These are phyloP conservation scores for Diabrotica virgifera DNA, from an alignment of 1,140 invertebrate genomes.

Conservation along the genomic window DNA sequence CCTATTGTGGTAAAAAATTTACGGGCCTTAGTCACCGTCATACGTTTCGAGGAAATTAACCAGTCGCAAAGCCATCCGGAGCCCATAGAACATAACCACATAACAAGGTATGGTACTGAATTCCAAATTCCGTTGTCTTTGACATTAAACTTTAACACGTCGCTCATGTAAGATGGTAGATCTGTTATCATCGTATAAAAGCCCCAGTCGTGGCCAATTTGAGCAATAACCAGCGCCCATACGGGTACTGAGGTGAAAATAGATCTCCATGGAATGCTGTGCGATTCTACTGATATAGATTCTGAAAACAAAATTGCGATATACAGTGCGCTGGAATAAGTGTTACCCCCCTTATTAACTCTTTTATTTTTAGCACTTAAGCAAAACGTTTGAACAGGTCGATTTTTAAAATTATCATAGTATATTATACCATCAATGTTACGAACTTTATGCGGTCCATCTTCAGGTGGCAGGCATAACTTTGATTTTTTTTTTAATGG, in stretches of 20 bases:
- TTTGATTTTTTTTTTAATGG: no score
- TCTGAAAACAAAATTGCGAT: no score
- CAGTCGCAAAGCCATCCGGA: slow-evolving; percentile 67
- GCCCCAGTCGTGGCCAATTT: slow-evolving; percentile 86
- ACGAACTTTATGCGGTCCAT: no score
- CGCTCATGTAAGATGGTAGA: slow-evolving; percentile 88
- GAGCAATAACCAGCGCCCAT: slow-evolving; percentile 69
- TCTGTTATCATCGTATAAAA: slow-evolving; percentile 92
- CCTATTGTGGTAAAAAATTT: slow-evolving; percentile 73
- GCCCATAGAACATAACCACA: slow-evolving; percentile 70
- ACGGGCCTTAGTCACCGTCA: slow-evolving; percentile 60
- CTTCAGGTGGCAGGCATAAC: no score
- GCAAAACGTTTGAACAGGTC: no score
- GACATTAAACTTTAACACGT: slow-evolving; percentile 81
- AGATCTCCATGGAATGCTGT: no score
- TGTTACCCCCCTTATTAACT: no score
- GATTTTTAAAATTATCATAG: no score
- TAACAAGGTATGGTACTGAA: slow-evolving; percentile 67
- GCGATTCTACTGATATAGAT: no score
- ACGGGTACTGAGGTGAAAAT: slow-evolving; percentile 47
- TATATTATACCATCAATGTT: no score
- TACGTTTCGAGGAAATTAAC: slow-evolving; percentile 57
- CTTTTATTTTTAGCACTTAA: no score
- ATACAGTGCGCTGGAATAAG: no score
- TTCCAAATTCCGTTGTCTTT: slow-evolving; percentile 66